Percentiles rank a stretch among this genome's conserved stretches.
Conservation (phyloP, 1,140 invertebrate genomes). For the Lasioglossum albipes region DNA sequence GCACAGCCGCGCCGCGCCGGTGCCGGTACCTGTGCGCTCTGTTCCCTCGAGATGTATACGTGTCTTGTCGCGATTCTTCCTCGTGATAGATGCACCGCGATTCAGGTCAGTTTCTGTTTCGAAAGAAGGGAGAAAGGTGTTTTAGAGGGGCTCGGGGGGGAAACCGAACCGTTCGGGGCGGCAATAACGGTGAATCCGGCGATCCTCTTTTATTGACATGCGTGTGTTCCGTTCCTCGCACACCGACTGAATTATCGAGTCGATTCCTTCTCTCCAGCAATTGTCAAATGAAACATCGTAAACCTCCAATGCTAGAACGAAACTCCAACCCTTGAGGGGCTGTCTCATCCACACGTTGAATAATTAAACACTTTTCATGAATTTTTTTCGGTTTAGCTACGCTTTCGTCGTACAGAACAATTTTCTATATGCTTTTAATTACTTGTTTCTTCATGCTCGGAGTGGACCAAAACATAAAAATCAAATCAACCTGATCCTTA, state of each 20-base stretch:
- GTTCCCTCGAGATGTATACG: slow-evolving; percentile 5
- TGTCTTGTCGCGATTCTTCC: slow-evolving; percentile 54
- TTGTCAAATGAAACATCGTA: too few relatives aligned
- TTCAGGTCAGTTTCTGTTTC: slow-evolving; percentile 50
- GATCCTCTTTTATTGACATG: slow-evolving; percentile 28
- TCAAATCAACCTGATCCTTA: too few relatives aligned
- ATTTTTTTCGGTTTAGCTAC: too few relatives aligned
- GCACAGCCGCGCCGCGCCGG: too few relatives aligned
- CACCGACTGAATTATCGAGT: not conserved
- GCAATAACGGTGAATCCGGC: slow-evolving; percentile 32
- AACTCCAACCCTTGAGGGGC: too few relatives aligned
- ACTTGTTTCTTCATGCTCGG: too few relatives aligned
- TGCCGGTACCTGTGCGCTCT: not conserved
- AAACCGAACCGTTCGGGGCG: not conserved
- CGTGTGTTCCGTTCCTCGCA: not conserved
- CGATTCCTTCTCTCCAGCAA: not conserved
- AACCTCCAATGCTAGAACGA: too few relatives aligned
- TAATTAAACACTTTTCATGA: too few relatives aligned
- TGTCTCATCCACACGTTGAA: too few relatives aligned
- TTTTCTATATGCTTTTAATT: too few relatives aligned
- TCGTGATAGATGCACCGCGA: slow-evolving; percentile 55
- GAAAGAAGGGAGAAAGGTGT: slow-evolving; percentile 46
- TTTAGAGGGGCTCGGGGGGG: not conserved
- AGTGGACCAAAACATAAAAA: too few relatives aligned
- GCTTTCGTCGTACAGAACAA: too few relatives aligned